phyloP scores from a whole-genome alignment of 1,140 invertebrate species.

The Yoshiicerus persimilis region DNA sequence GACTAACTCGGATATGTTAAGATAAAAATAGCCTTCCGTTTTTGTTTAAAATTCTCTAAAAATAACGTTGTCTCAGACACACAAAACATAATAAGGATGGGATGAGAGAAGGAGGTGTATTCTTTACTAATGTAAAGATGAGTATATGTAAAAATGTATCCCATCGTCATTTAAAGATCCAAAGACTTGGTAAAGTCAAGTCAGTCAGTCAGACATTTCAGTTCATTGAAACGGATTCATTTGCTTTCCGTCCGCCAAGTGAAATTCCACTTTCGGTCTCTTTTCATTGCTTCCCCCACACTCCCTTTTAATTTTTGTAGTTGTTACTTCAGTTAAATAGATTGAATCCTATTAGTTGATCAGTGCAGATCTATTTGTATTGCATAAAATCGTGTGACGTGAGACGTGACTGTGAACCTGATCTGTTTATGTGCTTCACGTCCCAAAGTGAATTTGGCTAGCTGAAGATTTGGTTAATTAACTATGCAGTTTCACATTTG shows the following conservation, averaged over 20 bases:
- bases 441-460: neutral
- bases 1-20: slow-evolving; percentile 17
- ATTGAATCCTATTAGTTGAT: neutral
- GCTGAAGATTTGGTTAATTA: neutral
- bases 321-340: neutral
- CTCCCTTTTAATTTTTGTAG: neutral
- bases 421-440: neutral
- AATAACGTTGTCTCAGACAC: slow-evolving; percentile 23
- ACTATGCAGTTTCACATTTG: neutral
- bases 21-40: slow-evolving; percentile 15
- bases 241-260: neutral
- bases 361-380: neutral
- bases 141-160: neutral
- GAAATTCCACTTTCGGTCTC: neutral
- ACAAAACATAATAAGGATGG: neutral
- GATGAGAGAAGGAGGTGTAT: neutral
- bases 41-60: slow-evolving; percentile 28
- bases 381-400: neutral
- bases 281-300: neutral
- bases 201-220: neutral
- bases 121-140: neutral
- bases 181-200: neutral
- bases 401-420: neutral
- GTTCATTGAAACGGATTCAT: neutral
- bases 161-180: neutral